A percentile compares a stretch with the other conserved stretches of the same genome.
Conservation (phyloP, 2,888 invertebrate genomes). For the Dryobota labecula region DNA sequence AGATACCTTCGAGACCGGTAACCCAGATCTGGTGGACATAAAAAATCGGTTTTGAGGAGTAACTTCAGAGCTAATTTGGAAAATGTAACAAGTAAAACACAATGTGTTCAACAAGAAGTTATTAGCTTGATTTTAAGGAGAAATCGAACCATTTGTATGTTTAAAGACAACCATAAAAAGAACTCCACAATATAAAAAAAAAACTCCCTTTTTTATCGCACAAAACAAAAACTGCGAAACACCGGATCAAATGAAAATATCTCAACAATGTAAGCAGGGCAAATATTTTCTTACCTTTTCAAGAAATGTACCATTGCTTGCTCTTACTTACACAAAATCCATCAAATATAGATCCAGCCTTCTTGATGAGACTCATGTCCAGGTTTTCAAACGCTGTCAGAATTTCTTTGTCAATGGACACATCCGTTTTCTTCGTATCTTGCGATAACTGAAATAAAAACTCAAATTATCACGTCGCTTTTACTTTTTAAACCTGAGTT, state of each 20-base stretch:
- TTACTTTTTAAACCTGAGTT: background rate
- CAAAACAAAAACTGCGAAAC: background rate
- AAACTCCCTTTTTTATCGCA: background rate
- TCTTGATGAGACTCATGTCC: conserved; percentile 92
- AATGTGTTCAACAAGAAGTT: background rate
- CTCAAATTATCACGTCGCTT: background rate
- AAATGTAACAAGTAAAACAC: background rate
- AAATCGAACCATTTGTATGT: background rate
- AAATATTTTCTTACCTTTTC: background rate
- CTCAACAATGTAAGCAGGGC: background rate
- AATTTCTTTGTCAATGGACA: conserved; percentile 79
- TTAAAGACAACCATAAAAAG: background rate
- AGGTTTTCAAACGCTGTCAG: conserved; percentile 82
- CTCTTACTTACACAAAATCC: conserved; percentile 94
- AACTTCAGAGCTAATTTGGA: background rate
- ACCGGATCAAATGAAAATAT: background rate
- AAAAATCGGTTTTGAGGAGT: background rate
- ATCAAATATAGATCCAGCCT: conserved; percentile 95
- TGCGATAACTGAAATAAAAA: conserved; percentile 77
- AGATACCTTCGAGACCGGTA: conserved; percentile 77
- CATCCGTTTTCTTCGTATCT: conserved; percentile 77
- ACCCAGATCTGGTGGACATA: conserved; percentile 81
- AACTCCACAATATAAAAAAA: no score
- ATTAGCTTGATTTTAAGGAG: background rate
- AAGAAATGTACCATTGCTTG: background rate